Base-by-base conservation (phyloP, 2,888 invertebrate species). In the Ceramica pisi region DNA sequence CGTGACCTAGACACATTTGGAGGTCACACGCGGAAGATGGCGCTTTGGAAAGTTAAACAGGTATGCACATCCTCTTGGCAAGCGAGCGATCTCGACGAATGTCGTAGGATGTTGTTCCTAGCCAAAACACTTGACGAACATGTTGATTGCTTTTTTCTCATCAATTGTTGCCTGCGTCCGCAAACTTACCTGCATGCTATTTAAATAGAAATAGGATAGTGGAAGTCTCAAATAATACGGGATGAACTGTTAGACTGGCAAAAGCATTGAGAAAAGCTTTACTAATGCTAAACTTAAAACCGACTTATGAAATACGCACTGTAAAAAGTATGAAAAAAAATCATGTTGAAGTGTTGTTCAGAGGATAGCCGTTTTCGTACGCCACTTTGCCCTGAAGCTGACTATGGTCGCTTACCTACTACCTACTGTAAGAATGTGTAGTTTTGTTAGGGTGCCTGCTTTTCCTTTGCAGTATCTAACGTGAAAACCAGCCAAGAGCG, bases 21-120 rank as follows among this genome's bases (percentile, higher is more conserved):
- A 78, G 72, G 73, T 62, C 59, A 12, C 12, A 70, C 53, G 16
- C 64, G 81, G 74, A 63, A 68, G 62, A n/a, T 53, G 41, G 53
- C 44, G 19, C 60, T 55, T 50, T 65, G 67, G 83, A 74, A 83
- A 79, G 80, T 74, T 67, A 79, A 83, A 59, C 60, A 80, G 80
- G 53, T 31, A 56, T 31, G 41, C 41, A 44, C 35, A 83, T 83
- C 83, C 80, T 83, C 63, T 60, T 67, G 64, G 61, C 71, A 70
- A 41, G 31, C 65, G n/a, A 21, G 35, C 38, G 35, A 59, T 26
- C 5, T 26, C 16, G 1, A n/a, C 21, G 7, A 38, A 63, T 57
- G 19, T 57, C 2, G 21, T 12, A 48, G n/a, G 41, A 38, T 50
- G 10, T 46, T 56, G 3, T n/a, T 77, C 2, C 38, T 10, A 16